A percentile compares a stretch with the other conserved stretches of the same genome.
phyloP scores from a whole-genome alignment of 2,888 invertebrate species.

The Nemoura dubitans region DNA sequence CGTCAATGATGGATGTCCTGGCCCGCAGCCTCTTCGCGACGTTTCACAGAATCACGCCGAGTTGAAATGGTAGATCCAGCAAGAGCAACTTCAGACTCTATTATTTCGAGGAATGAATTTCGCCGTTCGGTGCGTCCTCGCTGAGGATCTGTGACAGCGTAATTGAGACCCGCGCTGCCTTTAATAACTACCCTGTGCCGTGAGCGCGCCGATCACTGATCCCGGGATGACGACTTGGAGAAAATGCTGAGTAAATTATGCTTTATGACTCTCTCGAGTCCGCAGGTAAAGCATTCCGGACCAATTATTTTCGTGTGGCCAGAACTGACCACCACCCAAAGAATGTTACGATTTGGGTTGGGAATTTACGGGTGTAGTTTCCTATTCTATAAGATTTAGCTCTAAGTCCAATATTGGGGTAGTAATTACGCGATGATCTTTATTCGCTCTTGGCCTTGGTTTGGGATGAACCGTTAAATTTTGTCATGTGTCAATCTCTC shows the following conservation, averaged over 20 bases:
- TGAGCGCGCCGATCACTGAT: constrained; percentile 14
- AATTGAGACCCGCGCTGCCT: constrained; percentile 43
- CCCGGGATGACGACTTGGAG: background rate
- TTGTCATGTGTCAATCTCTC: no score
- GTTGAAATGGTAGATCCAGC: background rate
- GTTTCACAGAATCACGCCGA: background rate
- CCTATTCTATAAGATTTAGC: no score
- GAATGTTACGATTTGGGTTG: background rate
- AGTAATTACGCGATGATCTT: no score
- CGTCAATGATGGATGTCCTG: background rate
- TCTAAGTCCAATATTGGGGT: no score
- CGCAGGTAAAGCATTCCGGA: background rate
- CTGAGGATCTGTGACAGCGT: constrained; percentile 43
- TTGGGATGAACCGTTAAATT: no score
- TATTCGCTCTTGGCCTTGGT: no score
- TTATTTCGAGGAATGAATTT: constrained; percentile 30
- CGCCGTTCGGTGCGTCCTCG: background rate
- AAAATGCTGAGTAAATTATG: background rate
- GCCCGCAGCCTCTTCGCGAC: background rate
- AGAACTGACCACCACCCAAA: background rate
- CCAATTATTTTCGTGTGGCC: constrained; percentile 7
- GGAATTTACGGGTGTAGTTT: background rate
- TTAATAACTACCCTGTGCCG: constrained; percentile 44
- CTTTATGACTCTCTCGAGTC: background rate
- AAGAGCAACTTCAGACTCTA: no score